Percentiles rank a stretch among this genome's conserved stretches.
Evolutionary conservation across 1,140 invertebrate genomes (phyloP).

Genomic region (Lepidotrigona ventralis): DNA sequence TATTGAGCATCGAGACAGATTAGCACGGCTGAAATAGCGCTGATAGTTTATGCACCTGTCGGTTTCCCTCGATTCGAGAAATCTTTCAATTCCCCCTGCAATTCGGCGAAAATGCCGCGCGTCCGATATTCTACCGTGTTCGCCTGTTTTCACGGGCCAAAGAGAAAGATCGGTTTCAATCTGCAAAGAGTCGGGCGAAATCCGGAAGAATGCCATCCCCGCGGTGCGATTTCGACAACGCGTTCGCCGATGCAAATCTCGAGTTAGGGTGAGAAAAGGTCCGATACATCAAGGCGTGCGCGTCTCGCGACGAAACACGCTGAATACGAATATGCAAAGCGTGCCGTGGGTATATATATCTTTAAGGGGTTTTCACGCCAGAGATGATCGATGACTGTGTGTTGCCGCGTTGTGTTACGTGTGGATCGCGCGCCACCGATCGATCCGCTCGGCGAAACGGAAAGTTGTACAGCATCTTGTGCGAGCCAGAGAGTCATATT

Average conservation of each 20-base stretch:
- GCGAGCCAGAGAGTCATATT: not conserved
- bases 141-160: not conserved
- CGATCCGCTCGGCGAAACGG: constrained; percentile 18
- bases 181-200: not conserved
- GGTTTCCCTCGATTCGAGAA: not conserved
- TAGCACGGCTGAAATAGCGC: not conserved
- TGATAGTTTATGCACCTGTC: no score
- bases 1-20: not conserved
- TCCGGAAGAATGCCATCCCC: not conserved
- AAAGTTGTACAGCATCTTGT: not conserved
- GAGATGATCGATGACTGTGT: constrained; percentile 50
- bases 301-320: not conserved
- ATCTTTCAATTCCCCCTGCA: not conserved
- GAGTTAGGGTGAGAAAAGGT: not conserved
- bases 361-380: constrained; percentile 40
- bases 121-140: not conserved
- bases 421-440: not conserved
- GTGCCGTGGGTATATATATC: constrained; percentile 40
- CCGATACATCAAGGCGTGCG: constrained; percentile 32
- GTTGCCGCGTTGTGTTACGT: not conserved
- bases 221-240: not conserved
- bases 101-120: not conserved
- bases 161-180: constrained; percentile 7
- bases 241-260: constrained; percentile 24
- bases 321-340: constrained; percentile 19